A percentile compares a stretch with the other conserved stretches of the same genome.
These are phyloP conservation scores for Pachydiplax longipennis DNA, from an alignment of 2,888 invertebrate genomes.

Conservation along the genomic window DNA sequence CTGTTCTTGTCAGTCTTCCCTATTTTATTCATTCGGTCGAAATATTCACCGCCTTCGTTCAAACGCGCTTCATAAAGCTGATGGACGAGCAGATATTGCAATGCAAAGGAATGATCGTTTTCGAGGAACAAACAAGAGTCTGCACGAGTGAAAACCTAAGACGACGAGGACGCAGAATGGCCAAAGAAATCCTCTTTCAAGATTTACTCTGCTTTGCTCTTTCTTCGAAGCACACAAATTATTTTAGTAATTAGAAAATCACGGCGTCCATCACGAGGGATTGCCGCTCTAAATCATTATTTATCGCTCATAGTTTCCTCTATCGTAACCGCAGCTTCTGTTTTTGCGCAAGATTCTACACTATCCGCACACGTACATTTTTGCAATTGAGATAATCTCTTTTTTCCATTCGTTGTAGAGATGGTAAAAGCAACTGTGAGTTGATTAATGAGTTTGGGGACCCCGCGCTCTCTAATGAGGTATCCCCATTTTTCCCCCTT, in stretches of 20 bases:
- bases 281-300: background rate
- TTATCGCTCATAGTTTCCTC: background rate
- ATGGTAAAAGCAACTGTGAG: conserved; percentile 26
- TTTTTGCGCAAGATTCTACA: background rate
- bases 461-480: conserved; percentile 29
- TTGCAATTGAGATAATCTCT: conserved; percentile 8
- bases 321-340: background rate
- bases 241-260: background rate
- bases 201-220: background rate
- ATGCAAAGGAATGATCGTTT: too few species aligned
- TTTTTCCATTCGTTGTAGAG: background rate
- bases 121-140: too few species aligned
- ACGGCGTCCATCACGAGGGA: background rate
- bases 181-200: background rate
- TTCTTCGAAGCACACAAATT: background rate
- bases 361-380: background rate
- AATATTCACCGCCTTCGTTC: too few species aligned
- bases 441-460: conserved; percentile 35
- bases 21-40: too few species aligned
- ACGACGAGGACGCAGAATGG: too few species aligned
- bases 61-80: too few species aligned
- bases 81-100: too few species aligned
- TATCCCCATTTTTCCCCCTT: background rate
- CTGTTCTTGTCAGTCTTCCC: too few species aligned
- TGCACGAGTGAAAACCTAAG: too few species aligned